A percentile compares a stretch with the other conserved stretches of the same genome.
phyloP scores from a whole-genome alignment of 2,113 vertebrate genomes.

The Talpa occidentalis region DNA sequence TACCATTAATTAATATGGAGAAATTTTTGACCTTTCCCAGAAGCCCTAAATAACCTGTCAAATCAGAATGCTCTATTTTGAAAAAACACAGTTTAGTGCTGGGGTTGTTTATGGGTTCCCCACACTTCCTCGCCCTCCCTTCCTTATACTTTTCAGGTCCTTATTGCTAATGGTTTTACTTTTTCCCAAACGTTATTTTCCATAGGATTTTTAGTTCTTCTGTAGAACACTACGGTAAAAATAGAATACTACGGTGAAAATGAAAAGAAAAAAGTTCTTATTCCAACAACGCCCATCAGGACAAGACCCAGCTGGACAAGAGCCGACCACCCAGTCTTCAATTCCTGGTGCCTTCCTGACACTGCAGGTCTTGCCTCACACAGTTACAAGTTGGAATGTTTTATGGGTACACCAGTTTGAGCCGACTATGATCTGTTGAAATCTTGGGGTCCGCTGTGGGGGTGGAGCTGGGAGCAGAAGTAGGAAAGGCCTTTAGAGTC shows the following conservation, averaged over 20 bases:
- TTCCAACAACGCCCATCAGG: not conserved
- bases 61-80: too few relatives aligned
- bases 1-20: too few relatives aligned
- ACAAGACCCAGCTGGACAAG: not conserved
- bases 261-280: not conserved
- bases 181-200: not conserved
- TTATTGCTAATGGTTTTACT: not conserved
- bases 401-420: not conserved
- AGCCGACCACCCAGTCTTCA: not conserved
- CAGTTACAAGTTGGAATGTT: not conserved
- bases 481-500: not conserved
- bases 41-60: too few relatives aligned
- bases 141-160: not conserved
- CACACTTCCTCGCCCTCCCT: not conserved
- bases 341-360: not conserved
- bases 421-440: not conserved
- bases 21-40: too few relatives aligned
- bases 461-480: not conserved
- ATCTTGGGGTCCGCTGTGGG: accelerated
- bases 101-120: not conserved
- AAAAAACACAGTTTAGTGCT: not conserved
- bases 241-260: not conserved
- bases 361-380: not conserved
- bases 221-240: not conserved
- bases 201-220: not conserved